Percentiles rank a stretch among this genome's conserved stretches.
phyloP scores from a whole-genome alignment of 2,113 vertebrate species.

The Prionailurus bengalensis region DNA sequence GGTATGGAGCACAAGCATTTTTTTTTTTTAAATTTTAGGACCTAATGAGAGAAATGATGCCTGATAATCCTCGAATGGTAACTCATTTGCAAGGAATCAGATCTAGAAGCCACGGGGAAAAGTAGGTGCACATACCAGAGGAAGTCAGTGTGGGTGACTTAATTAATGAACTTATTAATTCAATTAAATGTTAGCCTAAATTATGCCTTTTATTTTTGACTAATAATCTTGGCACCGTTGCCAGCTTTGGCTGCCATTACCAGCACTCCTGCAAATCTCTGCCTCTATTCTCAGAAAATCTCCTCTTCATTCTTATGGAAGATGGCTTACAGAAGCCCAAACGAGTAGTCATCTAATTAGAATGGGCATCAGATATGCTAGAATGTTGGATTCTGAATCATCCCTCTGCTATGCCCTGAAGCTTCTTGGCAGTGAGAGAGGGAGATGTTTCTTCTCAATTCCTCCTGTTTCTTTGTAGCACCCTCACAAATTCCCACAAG shows the following conservation, averaged over 20 bases:
- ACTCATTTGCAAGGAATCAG: background rate
- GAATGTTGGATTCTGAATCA: slow-evolving; percentile 30
- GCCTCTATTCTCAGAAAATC: background rate
- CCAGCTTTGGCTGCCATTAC: background rate
- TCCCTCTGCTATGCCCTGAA: background rate
- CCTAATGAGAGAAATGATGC: background rate
- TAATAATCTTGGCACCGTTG: background rate
- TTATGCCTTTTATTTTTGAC: background rate
- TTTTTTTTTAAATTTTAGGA: background rate
- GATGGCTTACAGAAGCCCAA: background rate
- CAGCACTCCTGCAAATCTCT: background rate
- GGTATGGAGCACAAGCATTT: background rate
- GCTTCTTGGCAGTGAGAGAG: background rate
- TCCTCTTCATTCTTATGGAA: background rate
- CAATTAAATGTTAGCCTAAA: background rate
- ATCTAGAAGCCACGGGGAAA: background rate
- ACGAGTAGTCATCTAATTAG: background rate
- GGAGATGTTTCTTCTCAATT: background rate
- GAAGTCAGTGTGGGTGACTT: background rate
- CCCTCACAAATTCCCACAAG: background rate
- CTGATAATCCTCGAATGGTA: background rate
- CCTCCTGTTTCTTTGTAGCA: slow-evolving; percentile 26
- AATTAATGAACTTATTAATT: background rate
- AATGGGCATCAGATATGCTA: background rate
- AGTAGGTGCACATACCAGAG: background rate